Evolutionary conservation across 35 echinoderm and acorn worm species (phyloP).

Genomic region (Stichopus chloronotus): DNA sequence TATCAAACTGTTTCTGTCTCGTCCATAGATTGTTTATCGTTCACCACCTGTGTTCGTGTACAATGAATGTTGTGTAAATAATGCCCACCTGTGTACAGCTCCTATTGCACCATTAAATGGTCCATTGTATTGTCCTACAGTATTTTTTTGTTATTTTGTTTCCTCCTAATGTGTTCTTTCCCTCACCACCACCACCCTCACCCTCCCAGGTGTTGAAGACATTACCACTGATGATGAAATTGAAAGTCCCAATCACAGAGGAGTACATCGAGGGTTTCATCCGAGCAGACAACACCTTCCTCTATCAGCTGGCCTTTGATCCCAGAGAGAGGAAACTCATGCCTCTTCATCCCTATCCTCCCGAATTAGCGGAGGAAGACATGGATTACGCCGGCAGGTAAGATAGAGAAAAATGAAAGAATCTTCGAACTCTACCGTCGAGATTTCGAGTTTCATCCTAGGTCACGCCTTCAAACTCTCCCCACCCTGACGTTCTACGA

Average conservation of each 20-base stretch:
- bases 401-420: constrained; percentile 25
- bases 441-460: background rate
- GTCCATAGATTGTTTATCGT: too few relatives aligned
- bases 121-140: too few relatives aligned
- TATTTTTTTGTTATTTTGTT: too few relatives aligned
- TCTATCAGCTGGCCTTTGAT: constrained; percentile 95
- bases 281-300: constrained; percentile 91
- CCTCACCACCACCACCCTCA: background rate
- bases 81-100: too few relatives aligned
- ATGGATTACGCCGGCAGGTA: constrained; percentile 90
- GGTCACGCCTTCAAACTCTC: too few relatives aligned
- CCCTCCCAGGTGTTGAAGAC: constrained; percentile 74
- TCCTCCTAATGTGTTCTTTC: too few relatives aligned
- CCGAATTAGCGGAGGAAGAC: constrained; percentile 57
- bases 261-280: constrained; percentile 91
- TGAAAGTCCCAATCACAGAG: constrained; percentile 71
- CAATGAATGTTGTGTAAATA: too few relatives aligned
- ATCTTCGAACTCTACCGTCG: background rate
- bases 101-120: too few relatives aligned
- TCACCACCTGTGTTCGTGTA: too few relatives aligned
- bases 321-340: constrained; percentile 69
- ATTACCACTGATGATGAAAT: constrained; percentile 72
- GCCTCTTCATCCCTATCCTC: constrained; percentile 89
- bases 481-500: background rate
- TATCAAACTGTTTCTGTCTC: too few relatives aligned